Evolutionary conservation across 2,113 vertebrate genomes (phyloP).

Genomic region (Albula glossodonta): DNA sequence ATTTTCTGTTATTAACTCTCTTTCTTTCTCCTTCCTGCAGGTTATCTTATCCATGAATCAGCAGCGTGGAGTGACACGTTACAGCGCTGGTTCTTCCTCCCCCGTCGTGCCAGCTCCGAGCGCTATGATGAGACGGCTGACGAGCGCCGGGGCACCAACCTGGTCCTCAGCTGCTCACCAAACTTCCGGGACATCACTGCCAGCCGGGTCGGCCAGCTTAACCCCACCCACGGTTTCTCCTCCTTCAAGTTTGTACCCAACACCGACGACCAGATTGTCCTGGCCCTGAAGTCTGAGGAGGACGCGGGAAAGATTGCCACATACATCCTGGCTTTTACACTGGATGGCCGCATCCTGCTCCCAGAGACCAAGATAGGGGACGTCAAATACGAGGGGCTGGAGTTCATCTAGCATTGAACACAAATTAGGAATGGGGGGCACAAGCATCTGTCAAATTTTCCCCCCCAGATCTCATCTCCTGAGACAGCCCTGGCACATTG

Average conservation of each 20-base stretch:
- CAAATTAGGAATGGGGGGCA: not conserved
- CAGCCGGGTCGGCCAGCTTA: constrained; percentile 68
- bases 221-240: constrained; percentile 91
- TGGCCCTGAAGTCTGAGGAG: constrained; percentile 93
- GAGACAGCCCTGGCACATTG: not conserved
- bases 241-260: constrained; percentile 94
- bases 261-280: constrained; percentile 85
- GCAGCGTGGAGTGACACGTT: constrained; percentile 88
- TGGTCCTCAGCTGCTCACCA: constrained; percentile 79
- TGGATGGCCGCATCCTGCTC: constrained; percentile 88
- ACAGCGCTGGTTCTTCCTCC: constrained; percentile 94
- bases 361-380: constrained; percentile 84
- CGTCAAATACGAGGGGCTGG: constrained; percentile 91
- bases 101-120: constrained; percentile 83
- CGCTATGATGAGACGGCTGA: constrained; percentile 85
- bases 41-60: constrained; percentile 94
- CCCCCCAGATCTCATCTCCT: not conserved
- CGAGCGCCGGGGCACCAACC: constrained; percentile 82
- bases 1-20: not conserved
- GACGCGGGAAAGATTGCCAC: constrained; percentile 79
- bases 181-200: constrained; percentile 77
- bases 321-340: constrained; percentile 89
- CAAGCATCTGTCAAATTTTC: not conserved
- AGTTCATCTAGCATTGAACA: constrained; percentile 78
- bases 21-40: constrained; percentile 54